These are phyloP conservation scores for Diadema setosum DNA, from an alignment of 35 echinoderm and acorn worm species.

Conservation along the genomic window DNA sequence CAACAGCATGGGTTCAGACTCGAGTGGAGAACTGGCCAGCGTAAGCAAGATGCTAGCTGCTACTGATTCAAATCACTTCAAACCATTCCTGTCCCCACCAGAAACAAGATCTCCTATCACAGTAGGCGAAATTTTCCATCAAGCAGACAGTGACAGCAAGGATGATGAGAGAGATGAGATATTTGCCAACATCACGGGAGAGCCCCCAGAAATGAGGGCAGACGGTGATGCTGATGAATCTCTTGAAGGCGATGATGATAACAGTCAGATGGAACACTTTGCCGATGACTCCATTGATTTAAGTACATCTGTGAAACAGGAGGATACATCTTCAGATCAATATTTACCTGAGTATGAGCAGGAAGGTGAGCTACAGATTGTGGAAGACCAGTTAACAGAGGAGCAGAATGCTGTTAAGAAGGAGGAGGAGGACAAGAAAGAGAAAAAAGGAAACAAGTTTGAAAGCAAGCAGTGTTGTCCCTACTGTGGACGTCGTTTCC, in stretches of 20 bases:
- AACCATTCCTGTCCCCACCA: constrained; percentile 59
- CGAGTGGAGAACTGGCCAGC: constrained; percentile 82
- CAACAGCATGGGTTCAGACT: constrained; percentile 55
- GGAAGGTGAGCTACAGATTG: not conserved
- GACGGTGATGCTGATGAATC: not conserved
- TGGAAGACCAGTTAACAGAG: not conserved
- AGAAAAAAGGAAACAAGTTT: constrained; percentile 37
- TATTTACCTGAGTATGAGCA: not conserved
- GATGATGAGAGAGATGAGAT: not conserved
- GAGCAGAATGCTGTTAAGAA: not conserved
- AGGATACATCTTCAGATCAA: not conserved
- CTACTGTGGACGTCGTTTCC: constrained; percentile 87
- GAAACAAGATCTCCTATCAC: not conserved
- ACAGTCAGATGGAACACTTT: not conserved
- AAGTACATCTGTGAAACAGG: not conserved
- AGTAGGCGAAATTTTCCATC: not conserved
- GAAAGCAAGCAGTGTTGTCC: constrained; percentile 82
- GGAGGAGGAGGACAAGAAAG: not conserved
- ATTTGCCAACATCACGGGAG: not conserved
- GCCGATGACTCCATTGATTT: not conserved
- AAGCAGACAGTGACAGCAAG: not conserved
- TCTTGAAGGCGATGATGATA: not conserved
- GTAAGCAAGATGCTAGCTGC: constrained; percentile 91
- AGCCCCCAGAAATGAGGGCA: not conserved
- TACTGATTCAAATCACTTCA: constrained; percentile 78